Evolutionary conservation across 2,888 invertebrate species (phyloP), one percentile per base, ranked within the genome.

Genomic region (Aspidiotus rigidus): DNA sequence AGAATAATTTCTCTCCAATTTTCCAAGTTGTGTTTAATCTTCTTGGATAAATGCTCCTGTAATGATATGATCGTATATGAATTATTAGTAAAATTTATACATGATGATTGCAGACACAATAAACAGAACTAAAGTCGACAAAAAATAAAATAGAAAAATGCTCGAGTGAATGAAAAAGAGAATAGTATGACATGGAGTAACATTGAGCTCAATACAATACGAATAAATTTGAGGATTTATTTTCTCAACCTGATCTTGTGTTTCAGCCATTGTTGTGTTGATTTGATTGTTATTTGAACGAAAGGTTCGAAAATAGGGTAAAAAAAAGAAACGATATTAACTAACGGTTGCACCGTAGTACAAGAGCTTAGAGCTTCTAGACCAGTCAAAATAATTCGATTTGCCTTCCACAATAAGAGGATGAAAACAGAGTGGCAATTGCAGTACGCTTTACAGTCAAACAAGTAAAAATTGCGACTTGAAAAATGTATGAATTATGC

Each of bases 1-100:
- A 69, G 42, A 44, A 69, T 16, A 3, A 69, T 57, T 69, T 69
- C 69, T 44, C 69, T 62, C 69, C 69, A 69, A 56, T 69, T 62
- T 44, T 69, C 69, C 39, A 63, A 42, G 17, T 15, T 8, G 11
- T 55, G 69, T 69, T 69, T 62, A 16, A 69, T 62, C 17, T 39
- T 69, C 56, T 69, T 69, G 44, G 69, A 54, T 40, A 63, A 49
- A 8, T 28, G n/a, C 10, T 66, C 57, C 66, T 57, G 13, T 28
- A 57, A 66, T 56, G 10, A 28, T 39, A 9, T 15, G 59, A 28
- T 28, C 17, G 6, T 17, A 59, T 5, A 59, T 59, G 28, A 17
- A 6, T 5, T 11, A 16, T 56, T 17, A 2, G n/a, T 17, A 17
- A n/a, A 15, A 16, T 55, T 9, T 16, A 9, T 9, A 55, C 9